Evolutionary conservation across 1,140 invertebrate species (phyloP).

Genomic region (Magallana ariakensis): DNA sequence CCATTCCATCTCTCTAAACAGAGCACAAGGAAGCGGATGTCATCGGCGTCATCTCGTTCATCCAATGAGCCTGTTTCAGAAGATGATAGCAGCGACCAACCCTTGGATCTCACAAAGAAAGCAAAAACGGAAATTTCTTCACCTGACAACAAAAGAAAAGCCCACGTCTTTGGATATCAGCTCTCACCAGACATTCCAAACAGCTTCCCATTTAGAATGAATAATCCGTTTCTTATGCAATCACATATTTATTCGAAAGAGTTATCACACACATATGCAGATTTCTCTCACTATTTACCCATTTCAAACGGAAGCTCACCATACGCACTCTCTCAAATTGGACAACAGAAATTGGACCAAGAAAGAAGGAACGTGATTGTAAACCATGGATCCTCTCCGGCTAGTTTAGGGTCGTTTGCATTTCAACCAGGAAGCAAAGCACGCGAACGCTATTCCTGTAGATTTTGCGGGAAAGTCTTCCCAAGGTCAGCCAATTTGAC

Average conservation of each 20-base stretch:
- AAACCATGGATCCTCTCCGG: background rate
- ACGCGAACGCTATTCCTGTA: slow-evolving; percentile 96
- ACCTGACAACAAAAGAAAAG: slow-evolving; percentile 77
- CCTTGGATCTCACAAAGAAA: slow-evolving; percentile 65
- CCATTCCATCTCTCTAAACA: background rate
- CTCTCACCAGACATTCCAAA: background rate
- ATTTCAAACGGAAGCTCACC: background rate
- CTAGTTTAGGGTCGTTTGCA: background rate
- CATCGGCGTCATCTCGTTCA: background rate
- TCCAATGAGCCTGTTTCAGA: background rate
- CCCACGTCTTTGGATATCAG: slow-evolving; percentile 10
- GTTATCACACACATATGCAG: background rate
- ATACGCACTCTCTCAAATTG: background rate
- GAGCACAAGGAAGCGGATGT: background rate
- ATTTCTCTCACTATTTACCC: background rate
- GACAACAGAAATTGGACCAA: background rate
- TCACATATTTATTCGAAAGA: background rate
- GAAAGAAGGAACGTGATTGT: background rate
- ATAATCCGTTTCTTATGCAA: slow-evolving; percentile 2
- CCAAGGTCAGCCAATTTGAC: slow-evolving; percentile 98
- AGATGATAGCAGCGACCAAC: slow-evolving; percentile 53
- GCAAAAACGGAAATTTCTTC: slow-evolving; percentile 57
- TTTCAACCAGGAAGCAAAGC: slow-evolving; percentile 73
- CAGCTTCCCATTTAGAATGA: background rate
- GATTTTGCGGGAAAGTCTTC: slow-evolving; percentile 93